Base-by-base conservation (phyloP, 2,113 vertebrate genomes). In the Oreochromis niloticus region DNA sequence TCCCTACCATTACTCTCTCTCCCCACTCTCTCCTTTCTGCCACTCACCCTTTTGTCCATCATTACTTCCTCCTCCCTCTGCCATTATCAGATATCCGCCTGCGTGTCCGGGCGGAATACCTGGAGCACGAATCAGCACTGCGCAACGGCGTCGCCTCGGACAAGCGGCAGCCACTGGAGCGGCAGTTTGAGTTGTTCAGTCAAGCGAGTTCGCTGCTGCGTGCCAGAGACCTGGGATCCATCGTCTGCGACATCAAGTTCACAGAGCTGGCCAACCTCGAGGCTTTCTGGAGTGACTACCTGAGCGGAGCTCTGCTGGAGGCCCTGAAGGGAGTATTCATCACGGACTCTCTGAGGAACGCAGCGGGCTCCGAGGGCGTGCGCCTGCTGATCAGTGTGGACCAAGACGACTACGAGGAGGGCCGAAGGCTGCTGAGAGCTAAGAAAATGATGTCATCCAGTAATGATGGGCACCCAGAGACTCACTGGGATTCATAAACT, bases 171-270 rank as follows among this genome's bases (percentile, higher is more conserved):
- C 97, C 96, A 0, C 91, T 98, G 90, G 97, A 98, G 55, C 96
- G 97, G 2, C 97, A 97, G 93, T 97, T 98, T 63, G 97, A 98
- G 61, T 95, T 98, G 88, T 98, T 98, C 85, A 96, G 97, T 81
- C 97, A 97, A 52, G 97, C 98, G 91, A 98, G 89, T n/a, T 95
- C 96, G 0, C 96, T 98, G 93, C 97, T 98, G 57, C 97, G 97
- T 5, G 93, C 97, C 11, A 95, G 97, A 32, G 97, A 98, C 94
- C 95, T 98, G 89, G 98, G 98, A 32, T 97, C 97, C 3, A 97
- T 98, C 50, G 96, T 98, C 82, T 98, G 98, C 4, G 97, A 98
- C 94, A 98, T 98, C 95, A 98, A 98, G 91, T 98, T 98, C 92
- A 98, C 98, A 0, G 98, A 98, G 91, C 94, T 98, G 89, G 96